Evolutionary conservation across 2,113 vertebrate species (phyloP), one percentile per base, ranked within the genome.

Genomic region (Sardina pilchardus): DNA sequence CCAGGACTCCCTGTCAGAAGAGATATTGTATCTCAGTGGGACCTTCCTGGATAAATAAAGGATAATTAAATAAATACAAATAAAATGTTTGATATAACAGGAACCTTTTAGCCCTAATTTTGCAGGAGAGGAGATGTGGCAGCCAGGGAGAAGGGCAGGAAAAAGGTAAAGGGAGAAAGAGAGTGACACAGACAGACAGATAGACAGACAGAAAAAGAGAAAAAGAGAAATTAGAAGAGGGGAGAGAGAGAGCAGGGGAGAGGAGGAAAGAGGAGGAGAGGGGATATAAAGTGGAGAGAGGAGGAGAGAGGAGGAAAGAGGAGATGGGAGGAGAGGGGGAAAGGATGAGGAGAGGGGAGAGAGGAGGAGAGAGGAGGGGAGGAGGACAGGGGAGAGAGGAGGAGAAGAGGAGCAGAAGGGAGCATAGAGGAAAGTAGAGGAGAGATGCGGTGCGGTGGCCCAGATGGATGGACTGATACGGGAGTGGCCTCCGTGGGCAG

Each of bases 391-490:
- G 14, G 14, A 8, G 4, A 56, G 53, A 56, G 53, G 7, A 3
- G 17, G n/a, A 71, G 63, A 30, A 7, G 30, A 2, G 30, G n/a
- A 71, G 34, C 34, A 53, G 85, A 87, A 44, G 82, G 82, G 85
- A 88, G 67, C 84, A 82, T 50, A 48, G 85, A 56, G n/a, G n/a
- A n/a, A n/a, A n/a, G n/a, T n/a, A 63, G 53, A 1, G 6, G 59
- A 63, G 59, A 63, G 26, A 71, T 9, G 75, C 59, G 42, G 34
- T 82, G 26, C 63, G 86, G 86, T 34, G 53, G 84, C 90, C 89
- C 92, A 92, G 90, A 94, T 90, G 90, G 89, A 93, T 90, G 82
- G 87, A 83, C 88, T 88, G 90, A 90, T 88, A 89, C 45, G 50
- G 82, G 83, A 84, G 89, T 56, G 21, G 84, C 85, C 89, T 89